Conservation (phyloP, 2,797 vertebrate species). For the Pseudochirops cupreus region DNA sequence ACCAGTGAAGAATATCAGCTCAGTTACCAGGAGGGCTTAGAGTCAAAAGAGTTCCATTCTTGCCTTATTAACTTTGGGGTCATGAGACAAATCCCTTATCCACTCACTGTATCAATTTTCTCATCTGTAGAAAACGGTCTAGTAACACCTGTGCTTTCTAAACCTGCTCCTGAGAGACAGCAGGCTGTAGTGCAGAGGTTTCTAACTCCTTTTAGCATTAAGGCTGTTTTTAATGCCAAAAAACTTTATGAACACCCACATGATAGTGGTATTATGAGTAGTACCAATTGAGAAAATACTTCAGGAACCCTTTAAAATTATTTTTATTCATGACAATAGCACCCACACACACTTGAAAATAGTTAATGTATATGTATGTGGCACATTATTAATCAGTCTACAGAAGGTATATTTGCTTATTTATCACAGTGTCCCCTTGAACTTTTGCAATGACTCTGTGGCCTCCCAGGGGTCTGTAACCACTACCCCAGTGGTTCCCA, state of each 20-base stretch:
- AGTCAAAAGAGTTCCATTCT: background rate
- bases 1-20: no score
- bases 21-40: background rate
- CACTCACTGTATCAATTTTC: background rate
- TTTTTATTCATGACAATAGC: background rate
- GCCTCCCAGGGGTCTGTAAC: background rate
- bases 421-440: background rate
- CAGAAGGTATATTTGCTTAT: background rate
- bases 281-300: background rate
- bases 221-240: background rate
- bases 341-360: background rate
- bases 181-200: background rate
- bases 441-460: background rate
- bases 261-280: background rate
- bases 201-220: background rate
- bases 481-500: background rate
- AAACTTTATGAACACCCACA: background rate
- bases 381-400: background rate
- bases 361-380: background rate
- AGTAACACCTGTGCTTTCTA: background rate
- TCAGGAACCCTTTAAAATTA: background rate
- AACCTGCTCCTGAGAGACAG: background rate
- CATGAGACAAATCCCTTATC: background rate
- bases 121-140: background rate
- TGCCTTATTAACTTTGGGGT: background rate